Percentiles rank a stretch among this genome's conserved stretches.
Conservation (phyloP, 2,113 vertebrate species). For the Phalacrocorax pelagicus region DNA sequence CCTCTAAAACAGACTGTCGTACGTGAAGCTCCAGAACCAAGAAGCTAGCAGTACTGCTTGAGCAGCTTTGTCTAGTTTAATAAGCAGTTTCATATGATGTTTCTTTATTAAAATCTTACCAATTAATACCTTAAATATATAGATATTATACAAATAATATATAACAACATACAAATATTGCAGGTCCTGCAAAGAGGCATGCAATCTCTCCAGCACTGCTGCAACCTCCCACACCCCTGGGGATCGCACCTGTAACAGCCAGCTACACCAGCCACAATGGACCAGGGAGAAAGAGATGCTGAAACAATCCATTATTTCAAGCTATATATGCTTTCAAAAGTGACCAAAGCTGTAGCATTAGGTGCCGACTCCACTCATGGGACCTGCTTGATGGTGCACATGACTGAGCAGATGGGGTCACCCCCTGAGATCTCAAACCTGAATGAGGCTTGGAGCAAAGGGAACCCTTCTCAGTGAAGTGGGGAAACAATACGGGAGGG, state of each 20-base stretch:
- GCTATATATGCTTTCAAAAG: background rate
- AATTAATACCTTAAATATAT: background rate
- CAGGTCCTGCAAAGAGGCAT: background rate
- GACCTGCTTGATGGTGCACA: background rate
- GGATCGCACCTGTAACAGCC: accelerated
- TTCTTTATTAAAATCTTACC: background rate
- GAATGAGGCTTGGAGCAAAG: background rate
- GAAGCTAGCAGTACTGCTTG: background rate
- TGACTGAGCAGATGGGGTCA: background rate
- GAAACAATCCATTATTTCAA: background rate
- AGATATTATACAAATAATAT: background rate
- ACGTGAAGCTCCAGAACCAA: background rate
- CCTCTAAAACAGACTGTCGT: background rate
- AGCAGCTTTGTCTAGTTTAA: background rate
- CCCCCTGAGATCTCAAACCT: background rate
- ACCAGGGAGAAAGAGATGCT: background rate
- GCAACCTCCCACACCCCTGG: background rate
- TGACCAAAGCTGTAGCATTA: background rate
- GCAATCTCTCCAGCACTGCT: background rate
- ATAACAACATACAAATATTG: background rate
- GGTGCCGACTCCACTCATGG: background rate
- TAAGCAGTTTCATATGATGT: background rate
- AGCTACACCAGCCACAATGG: background rate
- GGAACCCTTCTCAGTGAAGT: background rate
- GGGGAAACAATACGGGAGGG: accelerated